A percentile compares a stretch with the other conserved stretches of the same genome.
Conservation (phyloP, 2,888 invertebrate species). For the Deilephila porcellus region DNA sequence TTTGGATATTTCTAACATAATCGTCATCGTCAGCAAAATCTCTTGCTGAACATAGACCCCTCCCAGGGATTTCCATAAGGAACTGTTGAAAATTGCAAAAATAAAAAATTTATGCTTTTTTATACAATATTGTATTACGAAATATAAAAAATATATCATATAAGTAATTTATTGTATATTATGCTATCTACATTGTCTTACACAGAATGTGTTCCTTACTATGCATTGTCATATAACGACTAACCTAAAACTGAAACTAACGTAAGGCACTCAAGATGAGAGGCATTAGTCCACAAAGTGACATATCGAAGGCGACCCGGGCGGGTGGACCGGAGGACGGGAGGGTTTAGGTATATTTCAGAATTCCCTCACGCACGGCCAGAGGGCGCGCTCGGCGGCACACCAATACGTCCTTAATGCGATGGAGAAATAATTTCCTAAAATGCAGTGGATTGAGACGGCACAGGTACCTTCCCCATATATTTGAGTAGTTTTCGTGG, state of each 20-base stretch:
- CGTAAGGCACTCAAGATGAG: constrained; percentile 47
- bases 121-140: too few relatives aligned
- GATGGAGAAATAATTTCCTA: constrained; percentile 79
- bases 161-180: too few relatives aligned
- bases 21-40: too few relatives aligned
- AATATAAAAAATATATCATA: too few relatives aligned
- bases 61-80: too few relatives aligned
- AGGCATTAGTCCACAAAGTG: constrained; percentile 57
- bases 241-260: constrained; percentile 11
- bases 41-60: too few relatives aligned
- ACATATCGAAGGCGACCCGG: constrained; percentile 38
- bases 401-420: constrained; percentile 76
- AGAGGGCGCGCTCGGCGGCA: constrained; percentile 74
- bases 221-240: not conserved
- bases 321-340: constrained; percentile 33
- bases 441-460: constrained; percentile 78
- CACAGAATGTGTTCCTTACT: not conserved
- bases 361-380: constrained; percentile 75
- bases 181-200: not conserved
- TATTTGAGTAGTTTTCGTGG: constrained; percentile 73
- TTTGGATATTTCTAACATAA: too few relatives aligned
- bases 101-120: too few relatives aligned
- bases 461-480: constrained; percentile 52
- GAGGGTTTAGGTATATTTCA: constrained; percentile 52
- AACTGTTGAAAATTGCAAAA: too few relatives aligned